Conservation (phyloP, 2,113 vertebrate genomes). For the Hemiscyllium ocellatum region DNA sequence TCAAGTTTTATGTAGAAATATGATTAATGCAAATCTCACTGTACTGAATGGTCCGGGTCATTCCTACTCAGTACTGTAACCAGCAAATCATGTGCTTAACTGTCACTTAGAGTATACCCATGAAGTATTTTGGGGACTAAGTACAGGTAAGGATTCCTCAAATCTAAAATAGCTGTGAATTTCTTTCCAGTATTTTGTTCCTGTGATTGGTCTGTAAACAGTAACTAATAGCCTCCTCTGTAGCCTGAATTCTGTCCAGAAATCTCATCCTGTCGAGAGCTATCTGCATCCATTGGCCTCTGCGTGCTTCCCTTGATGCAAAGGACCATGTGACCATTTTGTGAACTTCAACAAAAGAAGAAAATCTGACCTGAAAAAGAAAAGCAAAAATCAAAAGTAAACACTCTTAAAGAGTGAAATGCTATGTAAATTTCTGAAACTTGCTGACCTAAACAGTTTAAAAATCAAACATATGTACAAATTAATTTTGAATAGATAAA, state of each 20-base stretch:
- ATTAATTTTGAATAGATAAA: too few relatives aligned
- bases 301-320: constrained; percentile 63
- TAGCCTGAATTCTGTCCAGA: constrained; percentile 55
- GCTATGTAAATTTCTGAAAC: not conserved
- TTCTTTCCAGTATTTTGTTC: constrained; percentile 49
- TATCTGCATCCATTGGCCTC: constrained; percentile 74
- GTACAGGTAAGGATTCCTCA: not conserved
- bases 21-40: not conserved
- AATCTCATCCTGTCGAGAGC: constrained; percentile 74
- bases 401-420: not conserved
- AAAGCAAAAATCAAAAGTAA: not conserved
- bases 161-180: not conserved
- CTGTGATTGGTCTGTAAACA: constrained; percentile 59
- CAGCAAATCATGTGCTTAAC: not conserved
- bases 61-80: not conserved
- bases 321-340: constrained; percentile 69
- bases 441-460: not conserved
- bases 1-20: not conserved
- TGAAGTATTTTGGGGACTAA: not conserved
- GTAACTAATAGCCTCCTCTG: constrained; percentile 56
- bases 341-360: constrained; percentile 67
- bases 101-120: not conserved
- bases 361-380: constrained; percentile 67
- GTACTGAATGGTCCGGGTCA: not conserved
- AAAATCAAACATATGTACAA: not conserved